Conservation (phyloP, 2,113 vertebrate species). For the Dromaius novaehollandiae region DNA sequence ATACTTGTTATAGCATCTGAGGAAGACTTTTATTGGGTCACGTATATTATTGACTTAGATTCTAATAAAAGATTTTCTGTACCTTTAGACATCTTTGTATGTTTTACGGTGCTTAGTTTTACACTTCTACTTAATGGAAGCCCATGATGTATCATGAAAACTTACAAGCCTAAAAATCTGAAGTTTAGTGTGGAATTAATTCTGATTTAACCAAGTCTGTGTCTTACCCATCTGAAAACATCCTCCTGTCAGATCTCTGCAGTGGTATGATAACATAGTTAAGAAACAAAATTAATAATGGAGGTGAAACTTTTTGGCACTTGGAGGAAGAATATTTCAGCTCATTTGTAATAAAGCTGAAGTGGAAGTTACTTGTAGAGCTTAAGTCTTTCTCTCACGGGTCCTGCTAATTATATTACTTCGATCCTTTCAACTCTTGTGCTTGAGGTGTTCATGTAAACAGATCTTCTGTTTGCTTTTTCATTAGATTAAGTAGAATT, state of each 20-base stretch:
- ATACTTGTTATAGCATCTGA: slow-evolving; percentile 64
- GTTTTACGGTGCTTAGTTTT: slow-evolving; percentile 61
- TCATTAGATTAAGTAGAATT: slow-evolving; percentile 65
- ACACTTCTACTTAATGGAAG: slow-evolving; percentile 34
- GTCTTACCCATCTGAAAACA: slow-evolving; percentile 33
- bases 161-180: slow-evolving; percentile 12
- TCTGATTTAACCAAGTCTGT: slow-evolving; percentile 3
- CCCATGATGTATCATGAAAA: slow-evolving; percentile 21
- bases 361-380: slow-evolving; percentile 48
- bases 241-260: slow-evolving; percentile 40
- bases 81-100: slow-evolving; percentile 70
- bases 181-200: slow-evolving; percentile 48
- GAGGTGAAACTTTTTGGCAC: not conserved
- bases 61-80: slow-evolving; percentile 70
- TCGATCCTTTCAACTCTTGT: slow-evolving; percentile 63
- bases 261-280: slow-evolving; percentile 21
- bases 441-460: slow-evolving; percentile 63
- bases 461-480: slow-evolving; percentile 60
- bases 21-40: slow-evolving; percentile 64
- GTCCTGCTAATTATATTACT: slow-evolving; percentile 59
- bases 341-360: slow-evolving; percentile 31
- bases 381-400: slow-evolving; percentile 46
- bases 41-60: slow-evolving; percentile 64
- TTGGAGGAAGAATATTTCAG: slow-evolving; percentile 39
- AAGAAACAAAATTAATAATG: slow-evolving; percentile 38